These are phyloP conservation scores for Dastarcus helophoroides DNA, from an alignment of 2,888 invertebrate genomes.

Conservation along the genomic window DNA sequence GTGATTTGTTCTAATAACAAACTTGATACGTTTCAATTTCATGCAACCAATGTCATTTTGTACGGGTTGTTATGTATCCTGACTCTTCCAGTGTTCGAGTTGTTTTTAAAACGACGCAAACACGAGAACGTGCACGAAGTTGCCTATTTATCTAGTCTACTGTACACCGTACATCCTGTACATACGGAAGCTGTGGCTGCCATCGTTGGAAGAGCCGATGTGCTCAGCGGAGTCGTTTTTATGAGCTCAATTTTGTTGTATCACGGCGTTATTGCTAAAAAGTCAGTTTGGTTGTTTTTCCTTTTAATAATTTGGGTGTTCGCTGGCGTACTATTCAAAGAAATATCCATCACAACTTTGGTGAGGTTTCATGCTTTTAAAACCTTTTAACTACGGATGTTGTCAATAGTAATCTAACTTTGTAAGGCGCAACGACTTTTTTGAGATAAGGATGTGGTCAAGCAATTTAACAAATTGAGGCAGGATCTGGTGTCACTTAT, in stretches of 20 bases:
- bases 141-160: slow-evolving; percentile 53
- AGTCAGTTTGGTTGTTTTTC: slow-evolving; percentile 22
- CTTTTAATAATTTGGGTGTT: slow-evolving; percentile 38
- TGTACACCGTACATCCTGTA: slow-evolving; percentile 87
- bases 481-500: too few species aligned
- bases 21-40: slow-evolving; percentile 53
- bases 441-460: too few species aligned
- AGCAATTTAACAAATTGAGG: too few species aligned
- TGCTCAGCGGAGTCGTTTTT: slow-evolving; percentile 71
- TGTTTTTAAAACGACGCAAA: slow-evolving; percentile 23
- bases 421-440: too few species aligned
- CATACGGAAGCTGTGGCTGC: slow-evolving; percentile 90
- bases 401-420: too few species aligned
- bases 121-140: slow-evolving; percentile 31
- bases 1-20: slow-evolving; percentile 49
- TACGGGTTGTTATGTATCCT: slow-evolving; percentile 52
- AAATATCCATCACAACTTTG: slow-evolving; percentile 82
- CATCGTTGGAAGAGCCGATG: slow-evolving; percentile 85
- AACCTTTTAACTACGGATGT: too few species aligned
- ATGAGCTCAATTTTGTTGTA: slow-evolving; percentile 59
- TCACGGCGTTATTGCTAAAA: slow-evolving; percentile 33
- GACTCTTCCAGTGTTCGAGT: slow-evolving; percentile 39
- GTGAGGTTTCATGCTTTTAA: slow-evolving; percentile 57
- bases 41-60: slow-evolving; percentile 62
- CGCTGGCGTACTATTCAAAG: slow-evolving; percentile 79